Conservation (phyloP, 1,140 invertebrate genomes). For the Drosophila sucinea region DNA sequence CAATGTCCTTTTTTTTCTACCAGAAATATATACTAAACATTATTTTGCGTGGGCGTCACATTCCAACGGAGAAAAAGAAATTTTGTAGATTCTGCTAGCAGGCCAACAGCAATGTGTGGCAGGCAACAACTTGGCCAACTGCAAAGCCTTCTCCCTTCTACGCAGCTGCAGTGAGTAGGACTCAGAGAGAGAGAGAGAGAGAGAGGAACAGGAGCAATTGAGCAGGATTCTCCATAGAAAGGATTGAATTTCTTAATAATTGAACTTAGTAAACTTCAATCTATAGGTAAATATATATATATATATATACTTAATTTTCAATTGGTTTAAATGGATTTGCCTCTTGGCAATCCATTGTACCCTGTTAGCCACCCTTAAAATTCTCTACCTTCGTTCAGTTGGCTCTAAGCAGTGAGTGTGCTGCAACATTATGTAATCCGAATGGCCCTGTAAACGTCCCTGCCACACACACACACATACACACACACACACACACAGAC, state of each 20-base stretch:
- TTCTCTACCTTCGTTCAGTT: constrained; percentile 24
- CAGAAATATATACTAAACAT: constrained; percentile 36
- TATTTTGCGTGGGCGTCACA: constrained; percentile 70
- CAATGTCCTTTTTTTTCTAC: constrained; percentile 52
- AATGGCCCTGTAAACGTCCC: constrained; percentile 23
- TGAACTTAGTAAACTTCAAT: no score
- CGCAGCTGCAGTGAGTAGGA: constrained; percentile 54
- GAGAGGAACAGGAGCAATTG: neutral
- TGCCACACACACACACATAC: no score
- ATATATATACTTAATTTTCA: neutral
- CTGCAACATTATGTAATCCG: constrained; percentile 12
- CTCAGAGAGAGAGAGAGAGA: constrained; percentile 24
- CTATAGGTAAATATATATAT: no score
- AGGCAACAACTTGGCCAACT: neutral
- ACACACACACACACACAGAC: neutral
- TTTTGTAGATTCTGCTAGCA: constrained; percentile 79
- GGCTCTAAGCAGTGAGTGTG: neutral
- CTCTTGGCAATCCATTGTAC: neutral
- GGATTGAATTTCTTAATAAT: neutral
- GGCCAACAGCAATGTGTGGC: constrained; percentile 50
- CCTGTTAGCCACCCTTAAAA: constrained; percentile 15
- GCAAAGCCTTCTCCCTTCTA: constrained; percentile 32
- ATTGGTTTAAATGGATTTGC: neutral
- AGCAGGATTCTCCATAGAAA: constrained; percentile 3
- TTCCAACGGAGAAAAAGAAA: constrained; percentile 77